A percentile compares a stretch with the other conserved stretches of the same genome.
Evolutionary conservation across 2,797 vertebrate species (phyloP).

Genomic region (Neosilurus mollespiculum): DNA sequence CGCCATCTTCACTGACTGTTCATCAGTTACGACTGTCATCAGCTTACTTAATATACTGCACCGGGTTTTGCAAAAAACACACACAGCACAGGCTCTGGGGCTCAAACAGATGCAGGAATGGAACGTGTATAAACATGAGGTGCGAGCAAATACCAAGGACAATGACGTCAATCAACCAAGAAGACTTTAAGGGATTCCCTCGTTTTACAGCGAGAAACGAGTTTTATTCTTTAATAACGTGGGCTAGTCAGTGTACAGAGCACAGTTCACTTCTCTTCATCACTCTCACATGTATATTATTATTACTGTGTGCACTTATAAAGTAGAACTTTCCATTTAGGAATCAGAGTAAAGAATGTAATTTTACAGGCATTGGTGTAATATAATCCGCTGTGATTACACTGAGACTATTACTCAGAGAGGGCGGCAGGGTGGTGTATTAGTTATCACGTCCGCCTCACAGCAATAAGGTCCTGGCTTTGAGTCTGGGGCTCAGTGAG

Average conservation of each 20-base stretch:
- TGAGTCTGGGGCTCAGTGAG: no score
- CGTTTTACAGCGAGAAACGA: neutral
- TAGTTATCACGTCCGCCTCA: no score
- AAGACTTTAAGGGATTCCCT: neutral
- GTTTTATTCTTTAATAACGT: neutral
- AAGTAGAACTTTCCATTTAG: no score
- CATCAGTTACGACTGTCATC: neutral
- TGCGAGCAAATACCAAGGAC: neutral
- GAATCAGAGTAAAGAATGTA: no score
- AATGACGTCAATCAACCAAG: neutral
- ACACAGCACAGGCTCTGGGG: neutral
- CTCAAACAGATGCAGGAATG: neutral
- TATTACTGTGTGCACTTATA: no score
- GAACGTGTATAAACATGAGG: neutral
- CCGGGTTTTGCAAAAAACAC: neutral
- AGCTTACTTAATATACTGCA: neutral
- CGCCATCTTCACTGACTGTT: conserved; percentile 1
- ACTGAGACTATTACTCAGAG: no score
- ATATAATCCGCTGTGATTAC: no score
- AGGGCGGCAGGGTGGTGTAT: no score
- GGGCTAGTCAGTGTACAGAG: neutral
- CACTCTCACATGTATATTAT: no score
- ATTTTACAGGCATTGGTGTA: no score
- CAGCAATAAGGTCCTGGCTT: no score
- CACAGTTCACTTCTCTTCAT: neutral